Base-by-base conservation (phyloP, 2,797 vertebrate genomes). In the Yasuhikotakia modesta region DNA sequence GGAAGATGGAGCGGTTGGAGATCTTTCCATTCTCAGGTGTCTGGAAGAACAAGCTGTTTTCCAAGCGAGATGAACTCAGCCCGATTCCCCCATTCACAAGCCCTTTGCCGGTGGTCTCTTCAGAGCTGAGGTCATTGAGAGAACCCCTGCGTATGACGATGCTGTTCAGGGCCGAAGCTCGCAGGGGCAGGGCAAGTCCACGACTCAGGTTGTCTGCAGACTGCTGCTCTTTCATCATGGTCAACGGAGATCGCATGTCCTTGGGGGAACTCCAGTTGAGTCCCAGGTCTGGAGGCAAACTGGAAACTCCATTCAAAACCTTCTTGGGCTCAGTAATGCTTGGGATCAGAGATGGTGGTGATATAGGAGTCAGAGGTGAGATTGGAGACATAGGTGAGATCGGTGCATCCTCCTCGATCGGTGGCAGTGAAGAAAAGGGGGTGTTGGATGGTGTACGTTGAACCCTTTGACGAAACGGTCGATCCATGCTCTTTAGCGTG, bases 401-500 rank as follows among this genome's bases (percentile, higher is more conserved):
- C 0, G 89, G 67, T 0, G 86, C 86, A 82, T 96, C 93, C 85
- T 98, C 97, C 0, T 94, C 91, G 0, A 99, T 99, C 7, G 96
- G 91, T 0, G 96, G 92, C 80, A 99, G 89, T 0, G 93, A 91
- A 0, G 89, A 88, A 0, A 93, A 75, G 39, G 90, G 89, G 1
- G 76, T 24, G 7, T 91, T 85, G 0, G 91, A 80, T 0, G 87
- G 81, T 0, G 86, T 85, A 0, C 94, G 92, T 0, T 87, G 65
- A 48, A 78, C 78, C 67, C 94, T 91, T 0, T 82, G 90, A 70
- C 92, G 95, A 78, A 94, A 82, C 0, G 95, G 88, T n/a, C 94
- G 91, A 2, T 94, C 94, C 94, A 99, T 95, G 89, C 84, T 95
- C 77, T 94, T 94, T 30, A 99, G 89, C 0, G 95, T 96, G 77